phyloP scores from a whole-genome alignment of 2,797 vertebrate genomes.

The Brachyalestes nurse region DNA sequence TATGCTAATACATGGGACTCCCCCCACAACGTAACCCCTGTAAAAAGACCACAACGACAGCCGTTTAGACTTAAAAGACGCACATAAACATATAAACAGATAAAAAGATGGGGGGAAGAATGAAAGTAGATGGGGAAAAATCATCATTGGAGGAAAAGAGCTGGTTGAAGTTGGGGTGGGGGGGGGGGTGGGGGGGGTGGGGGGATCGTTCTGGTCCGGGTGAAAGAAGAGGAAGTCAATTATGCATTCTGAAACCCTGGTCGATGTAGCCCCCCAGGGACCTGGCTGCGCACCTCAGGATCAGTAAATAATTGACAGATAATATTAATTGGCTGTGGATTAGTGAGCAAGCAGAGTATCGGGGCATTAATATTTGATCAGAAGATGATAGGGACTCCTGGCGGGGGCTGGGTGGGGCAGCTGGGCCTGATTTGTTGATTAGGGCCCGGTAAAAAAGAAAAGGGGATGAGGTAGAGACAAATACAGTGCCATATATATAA shows the following conservation, averaged over 20 bases:
- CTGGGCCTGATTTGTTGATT: slow-evolving; percentile 95
- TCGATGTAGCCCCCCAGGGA: slow-evolving; percentile 94
- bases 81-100: slow-evolving; percentile 74
- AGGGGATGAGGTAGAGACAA: slow-evolving; percentile 75
- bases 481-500: slow-evolving; percentile 62
- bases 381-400: slow-evolving; percentile 98
- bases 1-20: slow-evolving; percentile 73
- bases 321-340: slow-evolving; percentile 99
- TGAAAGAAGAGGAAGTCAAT: slow-evolving; percentile 89
- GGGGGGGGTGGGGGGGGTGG: slow-evolving; percentile 29
- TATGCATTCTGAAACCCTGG: slow-evolving; percentile 98
- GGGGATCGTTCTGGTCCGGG: slow-evolving; percentile 42
- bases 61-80: slow-evolving; percentile 79
- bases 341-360: slow-evolving; percentile 99
- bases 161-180: slow-evolving; percentile 11
- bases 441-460: slow-evolving; percentile 81
- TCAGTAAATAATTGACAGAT: slow-evolving; percentile 99
- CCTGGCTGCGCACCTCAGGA: slow-evolving; percentile 98
- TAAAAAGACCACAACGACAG: slow-evolving; percentile 68
- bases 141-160: slow-evolving; percentile 10
- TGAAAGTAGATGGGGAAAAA: slow-evolving; percentile 66
- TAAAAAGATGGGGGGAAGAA: slow-evolving; percentile 61
- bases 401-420: slow-evolving; percentile 97
- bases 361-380: slow-evolving; percentile 99
- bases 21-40: slow-evolving; percentile 48